These are phyloP conservation scores for Lottia scabra DNA, from an alignment of 2,888 invertebrate genomes.

Conservation along the genomic window DNA sequence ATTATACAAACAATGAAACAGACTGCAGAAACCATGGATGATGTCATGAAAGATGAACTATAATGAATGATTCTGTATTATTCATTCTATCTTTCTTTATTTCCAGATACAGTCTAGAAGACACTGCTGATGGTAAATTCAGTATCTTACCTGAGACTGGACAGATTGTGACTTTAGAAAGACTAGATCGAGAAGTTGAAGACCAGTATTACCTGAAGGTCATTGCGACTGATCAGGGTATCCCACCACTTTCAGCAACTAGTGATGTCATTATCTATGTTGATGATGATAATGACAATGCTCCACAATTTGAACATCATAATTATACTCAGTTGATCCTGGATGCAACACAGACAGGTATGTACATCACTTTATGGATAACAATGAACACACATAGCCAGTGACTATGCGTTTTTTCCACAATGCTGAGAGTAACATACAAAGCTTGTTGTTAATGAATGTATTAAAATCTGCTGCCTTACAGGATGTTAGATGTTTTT, in stretches of 20 bases:
- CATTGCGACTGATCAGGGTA: slow-evolving; percentile 62
- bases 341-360: slow-evolving; percentile 82
- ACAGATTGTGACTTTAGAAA: slow-evolving; percentile 76
- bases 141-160: slow-evolving; percentile 84
- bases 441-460: no score
- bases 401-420: no score
- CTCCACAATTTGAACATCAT: slow-evolving; percentile 76
- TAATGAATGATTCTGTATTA: background rate
- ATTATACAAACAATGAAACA: no score
- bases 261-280: slow-evolving; percentile 73
- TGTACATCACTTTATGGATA: slow-evolving; percentile 26
- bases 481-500: slow-evolving; percentile 6
- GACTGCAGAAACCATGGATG: no score
- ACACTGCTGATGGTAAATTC: slow-evolving; percentile 80
- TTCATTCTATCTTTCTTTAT: slow-evolving; percentile 17
- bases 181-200: slow-evolving; percentile 77
- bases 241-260: slow-evolving; percentile 70
- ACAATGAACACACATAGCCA: no score
- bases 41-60: no score
- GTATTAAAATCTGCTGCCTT: no score
- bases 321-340: slow-evolving; percentile 84
- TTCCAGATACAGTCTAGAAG: slow-evolving; percentile 81
- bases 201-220: slow-evolving; percentile 63
- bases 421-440: no score
- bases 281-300: slow-evolving; percentile 85